These are phyloP conservation scores for Danionella dracula DNA, from an alignment of 2,797 vertebrate species.

Conservation along the genomic window DNA sequence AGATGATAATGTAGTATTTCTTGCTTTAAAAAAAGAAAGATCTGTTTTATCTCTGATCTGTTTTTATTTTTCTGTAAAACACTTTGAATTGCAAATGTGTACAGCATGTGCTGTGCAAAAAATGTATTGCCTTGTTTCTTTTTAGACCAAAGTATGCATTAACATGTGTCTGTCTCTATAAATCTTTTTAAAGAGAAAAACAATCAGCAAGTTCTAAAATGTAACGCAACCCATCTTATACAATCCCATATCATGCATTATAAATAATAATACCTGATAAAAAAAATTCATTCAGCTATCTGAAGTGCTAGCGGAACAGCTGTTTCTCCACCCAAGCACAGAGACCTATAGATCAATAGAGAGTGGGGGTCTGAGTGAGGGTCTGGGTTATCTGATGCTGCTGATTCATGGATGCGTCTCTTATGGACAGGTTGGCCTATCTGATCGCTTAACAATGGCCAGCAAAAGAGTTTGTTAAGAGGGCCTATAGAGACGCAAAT, in stretches of 20 bases:
- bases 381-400: conserved; percentile 72
- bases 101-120: too few relatives aligned
- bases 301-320: conserved; percentile 70
- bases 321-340: conserved; percentile 67
- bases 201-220: too few relatives aligned
- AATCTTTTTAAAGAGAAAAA: too few relatives aligned
- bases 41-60: too few relatives aligned
- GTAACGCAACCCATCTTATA: background rate
- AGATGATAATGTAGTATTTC: too few relatives aligned
- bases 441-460: conserved; percentile 70
- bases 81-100: too few relatives aligned
- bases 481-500: conserved; percentile 64
- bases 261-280: conserved; percentile 38
- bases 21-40: too few relatives aligned
- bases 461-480: conserved; percentile 50
- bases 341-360: conserved; percentile 74
- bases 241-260: background rate
- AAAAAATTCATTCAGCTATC: conserved; percentile 69
- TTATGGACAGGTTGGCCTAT: conserved; percentile 73
- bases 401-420: conserved; percentile 72
- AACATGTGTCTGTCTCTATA: too few relatives aligned
- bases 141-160: too few relatives aligned
- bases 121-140: too few relatives aligned
- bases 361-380: conserved; percentile 66
- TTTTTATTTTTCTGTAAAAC: too few relatives aligned